These are phyloP conservation scores for Nomada fucata DNA, from an alignment of 2,888 invertebrate species.

Conservation along the genomic window DNA sequence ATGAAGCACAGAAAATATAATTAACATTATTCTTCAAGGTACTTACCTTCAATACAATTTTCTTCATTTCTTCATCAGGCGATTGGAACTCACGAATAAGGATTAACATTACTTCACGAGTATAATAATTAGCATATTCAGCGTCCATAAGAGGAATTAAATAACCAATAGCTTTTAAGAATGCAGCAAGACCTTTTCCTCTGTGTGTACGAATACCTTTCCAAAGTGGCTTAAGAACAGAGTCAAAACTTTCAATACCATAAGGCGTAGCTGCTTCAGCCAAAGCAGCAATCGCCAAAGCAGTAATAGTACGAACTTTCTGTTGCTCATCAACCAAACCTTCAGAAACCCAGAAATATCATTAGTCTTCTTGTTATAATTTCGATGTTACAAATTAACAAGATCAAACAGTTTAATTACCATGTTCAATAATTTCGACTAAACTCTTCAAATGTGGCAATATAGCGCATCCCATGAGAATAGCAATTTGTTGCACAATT, in stretches of 20 bases:
- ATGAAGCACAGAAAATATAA: background rate
- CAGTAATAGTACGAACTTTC: slow-evolving; percentile 99
- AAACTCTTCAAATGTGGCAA: slow-evolving; percentile 98
- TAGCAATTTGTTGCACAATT: slow-evolving; percentile 99
- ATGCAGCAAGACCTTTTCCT: slow-evolving; percentile 98
- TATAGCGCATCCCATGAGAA: slow-evolving; percentile 99
- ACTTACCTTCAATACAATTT: slow-evolving; percentile 97
- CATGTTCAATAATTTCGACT: slow-evolving; percentile 99
- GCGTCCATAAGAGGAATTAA: slow-evolving; percentile 99
- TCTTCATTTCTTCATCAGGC: slow-evolving; percentile 99
- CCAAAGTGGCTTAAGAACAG: slow-evolving; percentile 99
- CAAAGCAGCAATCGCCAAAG: slow-evolving; percentile 98
- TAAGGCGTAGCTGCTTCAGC: slow-evolving; percentile 99
- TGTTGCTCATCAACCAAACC: slow-evolving; percentile 99
- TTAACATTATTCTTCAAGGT: background rate
- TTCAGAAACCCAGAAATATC: slow-evolving; percentile 75
- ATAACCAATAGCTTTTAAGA: slow-evolving; percentile 99
- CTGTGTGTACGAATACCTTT: slow-evolving; percentile 97
- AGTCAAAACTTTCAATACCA: slow-evolving; percentile 99
- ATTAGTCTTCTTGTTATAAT: slow-evolving; percentile 2
- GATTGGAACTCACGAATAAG: slow-evolving; percentile 99
- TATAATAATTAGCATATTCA: slow-evolving; percentile 99
- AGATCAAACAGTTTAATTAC: slow-evolving; percentile 84
- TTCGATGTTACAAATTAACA: background rate
- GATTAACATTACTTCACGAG: slow-evolving; percentile 99